A percentile compares a stretch with the other conserved stretches of the same genome.
These are phyloP conservation scores for Machaerirhynchus nigripectus DNA, from an alignment of 2,113 vertebrate genomes.

Conservation along the genomic window DNA sequence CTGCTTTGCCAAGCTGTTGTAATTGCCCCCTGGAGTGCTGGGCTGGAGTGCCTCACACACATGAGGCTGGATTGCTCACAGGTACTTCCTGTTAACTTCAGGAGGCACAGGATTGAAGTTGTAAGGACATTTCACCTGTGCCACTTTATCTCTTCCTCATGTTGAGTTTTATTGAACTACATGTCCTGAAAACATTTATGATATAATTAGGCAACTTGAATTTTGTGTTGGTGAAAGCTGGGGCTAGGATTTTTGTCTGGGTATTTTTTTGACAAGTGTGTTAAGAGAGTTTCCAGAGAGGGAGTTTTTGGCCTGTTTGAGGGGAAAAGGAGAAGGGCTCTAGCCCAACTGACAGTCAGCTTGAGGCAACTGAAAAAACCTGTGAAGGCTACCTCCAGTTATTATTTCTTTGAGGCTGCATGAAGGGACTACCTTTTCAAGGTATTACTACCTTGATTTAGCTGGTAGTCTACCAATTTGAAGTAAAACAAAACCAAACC, in stretches of 20 bases:
- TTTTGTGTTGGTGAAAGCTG: neutral
- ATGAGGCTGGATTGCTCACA: neutral
- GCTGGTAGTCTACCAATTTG: neutral
- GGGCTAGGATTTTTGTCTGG: neutral
- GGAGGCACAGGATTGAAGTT: neutral
- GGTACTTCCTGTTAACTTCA: neutral
- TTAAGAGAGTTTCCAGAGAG: neutral
- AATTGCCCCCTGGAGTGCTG: neutral
- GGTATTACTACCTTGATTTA: neutral
- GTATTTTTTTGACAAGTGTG: neutral
- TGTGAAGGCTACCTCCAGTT: neutral
- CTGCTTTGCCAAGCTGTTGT: neutral
- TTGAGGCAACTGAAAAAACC: neutral
- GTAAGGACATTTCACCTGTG: neutral
- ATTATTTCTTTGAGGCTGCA: neutral
- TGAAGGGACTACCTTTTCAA: neutral
- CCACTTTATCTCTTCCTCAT: neutral
- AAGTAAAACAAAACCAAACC: neutral
- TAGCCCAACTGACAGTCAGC: neutral
- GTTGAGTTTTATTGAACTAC: neutral
- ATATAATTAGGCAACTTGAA: neutral
- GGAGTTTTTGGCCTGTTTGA: fast-evolving
- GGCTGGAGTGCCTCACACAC: neutral
- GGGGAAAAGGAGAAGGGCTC: fast-evolving
- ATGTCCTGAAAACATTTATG: neutral